phyloP scores from a whole-genome alignment of 2,888 invertebrate species.

The Pristionchus mayeri region DNA sequence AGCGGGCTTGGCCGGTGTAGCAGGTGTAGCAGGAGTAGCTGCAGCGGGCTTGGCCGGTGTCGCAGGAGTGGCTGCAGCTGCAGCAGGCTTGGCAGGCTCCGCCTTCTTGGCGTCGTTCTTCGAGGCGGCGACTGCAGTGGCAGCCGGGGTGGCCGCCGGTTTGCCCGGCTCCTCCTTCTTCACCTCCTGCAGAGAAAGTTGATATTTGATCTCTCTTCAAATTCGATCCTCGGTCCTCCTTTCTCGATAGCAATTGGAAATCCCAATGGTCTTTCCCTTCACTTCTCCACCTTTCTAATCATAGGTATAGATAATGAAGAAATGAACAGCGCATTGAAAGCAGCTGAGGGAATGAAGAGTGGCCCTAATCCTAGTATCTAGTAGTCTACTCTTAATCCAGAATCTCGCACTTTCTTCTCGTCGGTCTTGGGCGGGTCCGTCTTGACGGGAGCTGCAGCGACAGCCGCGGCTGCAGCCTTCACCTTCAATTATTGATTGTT shows the following conservation, averaged over 20 bases:
- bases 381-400: background rate
- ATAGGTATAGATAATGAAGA: too few species aligned
- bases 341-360: too few species aligned
- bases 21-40: too few species aligned
- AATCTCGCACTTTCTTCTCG: background rate
- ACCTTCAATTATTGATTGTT: too few species aligned
- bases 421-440: conserved; percentile 38
- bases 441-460: background rate
- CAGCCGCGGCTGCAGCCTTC: too few species aligned
- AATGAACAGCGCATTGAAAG: too few species aligned
- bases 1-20: conserved; percentile 8
- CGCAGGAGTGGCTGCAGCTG: background rate
- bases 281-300: too few species aligned
- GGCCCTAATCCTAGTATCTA: too few species aligned
- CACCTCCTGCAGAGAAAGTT: background rate
- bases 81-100: background rate
- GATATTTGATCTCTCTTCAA: too few species aligned
- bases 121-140: background rate
- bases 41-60: background rate
- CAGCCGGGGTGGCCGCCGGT: background rate
- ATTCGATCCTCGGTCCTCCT: too few species aligned
- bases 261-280: too few species aligned
- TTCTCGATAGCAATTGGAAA: too few species aligned
- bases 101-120: background rate
- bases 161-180: background rate